Evolutionary conservation across 2,797 vertebrate genomes (phyloP).

Genomic region (Neosalanx taihuensis): DNA sequence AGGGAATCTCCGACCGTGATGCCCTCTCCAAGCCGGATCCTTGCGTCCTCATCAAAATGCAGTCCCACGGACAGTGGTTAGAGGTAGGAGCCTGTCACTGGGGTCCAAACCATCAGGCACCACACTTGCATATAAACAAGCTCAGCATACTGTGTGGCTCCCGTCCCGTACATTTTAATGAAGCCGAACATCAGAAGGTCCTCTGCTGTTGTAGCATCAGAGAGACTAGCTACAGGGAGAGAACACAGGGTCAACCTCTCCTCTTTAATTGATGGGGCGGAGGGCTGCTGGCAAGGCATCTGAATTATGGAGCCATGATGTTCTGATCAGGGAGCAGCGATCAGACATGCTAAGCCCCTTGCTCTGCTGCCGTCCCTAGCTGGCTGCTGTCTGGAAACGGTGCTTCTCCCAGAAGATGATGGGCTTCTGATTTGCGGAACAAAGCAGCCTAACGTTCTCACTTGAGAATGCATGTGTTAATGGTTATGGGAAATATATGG

Average conservation of each 20-base stretch:
- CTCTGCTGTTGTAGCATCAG: not conserved
- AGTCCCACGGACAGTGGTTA: conserved; percentile 93
- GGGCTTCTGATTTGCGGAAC: not conserved
- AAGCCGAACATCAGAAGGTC: no score
- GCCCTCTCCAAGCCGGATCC: conserved; percentile 93
- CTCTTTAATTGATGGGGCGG: conserved; percentile 1
- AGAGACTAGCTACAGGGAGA: not conserved
- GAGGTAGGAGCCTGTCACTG: conserved; percentile 74
- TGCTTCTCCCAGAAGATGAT: not conserved
- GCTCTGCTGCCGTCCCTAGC: not conserved
- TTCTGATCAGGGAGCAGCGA: not conserved
- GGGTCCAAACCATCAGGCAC: not conserved
- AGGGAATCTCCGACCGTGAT: conserved; percentile 90
- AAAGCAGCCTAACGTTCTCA: no score
- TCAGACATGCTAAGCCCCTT: not conserved
- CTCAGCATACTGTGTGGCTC: no score
- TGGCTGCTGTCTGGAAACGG: not conserved
- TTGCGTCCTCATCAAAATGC: conserved; percentile 92
- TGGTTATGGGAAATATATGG: no score
- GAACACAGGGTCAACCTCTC: not conserved
- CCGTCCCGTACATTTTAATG: no score
- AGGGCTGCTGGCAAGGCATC: not conserved
- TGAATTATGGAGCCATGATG: not conserved
- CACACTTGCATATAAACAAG: no score
- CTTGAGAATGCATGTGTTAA: no score